These are phyloP conservation scores for Pica pica DNA, from an alignment of 2,113 vertebrate genomes.

Conservation along the genomic window DNA sequence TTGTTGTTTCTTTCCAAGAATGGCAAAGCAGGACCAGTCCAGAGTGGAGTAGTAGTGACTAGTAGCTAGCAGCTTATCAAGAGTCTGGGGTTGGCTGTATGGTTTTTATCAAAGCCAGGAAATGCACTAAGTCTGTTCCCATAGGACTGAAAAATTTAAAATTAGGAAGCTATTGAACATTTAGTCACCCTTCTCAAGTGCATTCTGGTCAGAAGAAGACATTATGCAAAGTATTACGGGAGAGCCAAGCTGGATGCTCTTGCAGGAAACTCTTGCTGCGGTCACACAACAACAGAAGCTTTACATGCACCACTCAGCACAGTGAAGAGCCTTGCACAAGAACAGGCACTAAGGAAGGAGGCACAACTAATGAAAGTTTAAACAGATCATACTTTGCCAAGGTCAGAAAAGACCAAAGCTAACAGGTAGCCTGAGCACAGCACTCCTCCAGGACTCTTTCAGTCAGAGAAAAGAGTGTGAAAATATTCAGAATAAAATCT, in stretches of 20 bases:
- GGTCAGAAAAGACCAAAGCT: not conserved
- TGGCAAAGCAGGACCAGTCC: not conserved
- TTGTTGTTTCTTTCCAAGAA: not conserved
- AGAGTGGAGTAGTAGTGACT: not conserved
- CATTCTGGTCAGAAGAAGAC: not conserved
- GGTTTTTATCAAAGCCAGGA: not conserved
- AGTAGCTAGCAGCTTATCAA: not conserved
- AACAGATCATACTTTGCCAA: not conserved
- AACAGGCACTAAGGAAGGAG: not conserved
- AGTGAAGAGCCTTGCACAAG: not conserved
- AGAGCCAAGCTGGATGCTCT: not conserved
- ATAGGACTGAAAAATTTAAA: not conserved
- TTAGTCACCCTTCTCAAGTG: not conserved
- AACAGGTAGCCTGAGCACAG: not conserved
- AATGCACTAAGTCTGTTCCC: not conserved
- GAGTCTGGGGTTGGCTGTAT: not conserved
- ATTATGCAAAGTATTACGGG: not conserved
- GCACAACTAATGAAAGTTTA: not conserved
- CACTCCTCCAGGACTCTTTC: not conserved
- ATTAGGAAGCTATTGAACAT: not conserved
- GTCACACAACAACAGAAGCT: not conserved
- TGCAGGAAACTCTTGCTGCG: not conserved
- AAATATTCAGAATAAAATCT: not conserved
- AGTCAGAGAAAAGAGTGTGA: not conserved
- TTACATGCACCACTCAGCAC: not conserved